Conservation (phyloP, 2,113 vertebrate species). For the Nannobrachium achirus region DNA sequence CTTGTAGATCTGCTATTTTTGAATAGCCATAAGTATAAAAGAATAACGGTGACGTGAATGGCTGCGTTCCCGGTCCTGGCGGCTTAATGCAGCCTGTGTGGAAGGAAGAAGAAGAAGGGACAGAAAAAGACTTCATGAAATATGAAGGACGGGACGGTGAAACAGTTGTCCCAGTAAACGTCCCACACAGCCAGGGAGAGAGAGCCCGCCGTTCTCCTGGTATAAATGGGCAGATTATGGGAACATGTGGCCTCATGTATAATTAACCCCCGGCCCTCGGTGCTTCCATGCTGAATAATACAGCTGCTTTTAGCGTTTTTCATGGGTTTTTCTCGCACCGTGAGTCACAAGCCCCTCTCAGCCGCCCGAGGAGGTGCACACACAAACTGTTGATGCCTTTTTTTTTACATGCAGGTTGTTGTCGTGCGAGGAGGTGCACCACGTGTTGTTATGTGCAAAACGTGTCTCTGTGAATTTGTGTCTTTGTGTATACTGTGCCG, state of each 20-base stretch:
- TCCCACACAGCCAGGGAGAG: conserved; percentile 52
- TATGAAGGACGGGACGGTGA: conserved; percentile 71
- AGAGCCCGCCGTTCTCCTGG: conserved; percentile 54
- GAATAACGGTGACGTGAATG: too few relatives aligned
- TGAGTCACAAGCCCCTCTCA: conserved; percentile 15
- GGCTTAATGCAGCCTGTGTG: conserved; percentile 60
- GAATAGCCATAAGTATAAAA: too few relatives aligned
- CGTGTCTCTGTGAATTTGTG: not conserved
- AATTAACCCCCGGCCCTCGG: conserved; percentile 64
- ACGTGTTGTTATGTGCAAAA: not conserved
- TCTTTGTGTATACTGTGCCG: conserved; percentile 1
- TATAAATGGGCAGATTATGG: conserved; percentile 77
- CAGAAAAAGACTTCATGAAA: conserved; percentile 73
- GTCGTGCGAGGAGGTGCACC: conserved; percentile 11
- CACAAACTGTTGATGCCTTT: conserved; percentile 38
- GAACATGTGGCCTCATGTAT: conserved; percentile 80
- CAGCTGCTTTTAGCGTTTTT: conserved; percentile 71
- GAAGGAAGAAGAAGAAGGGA: conserved; percentile 37
- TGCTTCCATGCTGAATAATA: conserved; percentile 74
- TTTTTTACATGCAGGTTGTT: conserved; percentile 10
- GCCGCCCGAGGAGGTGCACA: conserved; percentile 21
- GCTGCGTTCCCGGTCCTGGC: too few relatives aligned
- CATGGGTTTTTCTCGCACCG: conserved; percentile 46
- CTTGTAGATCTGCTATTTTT: too few relatives aligned
- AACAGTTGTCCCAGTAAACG: conserved; percentile 72